phyloP scores from a whole-genome alignment of 2,113 vertebrate species.

The Mastomys natalensis region DNA sequence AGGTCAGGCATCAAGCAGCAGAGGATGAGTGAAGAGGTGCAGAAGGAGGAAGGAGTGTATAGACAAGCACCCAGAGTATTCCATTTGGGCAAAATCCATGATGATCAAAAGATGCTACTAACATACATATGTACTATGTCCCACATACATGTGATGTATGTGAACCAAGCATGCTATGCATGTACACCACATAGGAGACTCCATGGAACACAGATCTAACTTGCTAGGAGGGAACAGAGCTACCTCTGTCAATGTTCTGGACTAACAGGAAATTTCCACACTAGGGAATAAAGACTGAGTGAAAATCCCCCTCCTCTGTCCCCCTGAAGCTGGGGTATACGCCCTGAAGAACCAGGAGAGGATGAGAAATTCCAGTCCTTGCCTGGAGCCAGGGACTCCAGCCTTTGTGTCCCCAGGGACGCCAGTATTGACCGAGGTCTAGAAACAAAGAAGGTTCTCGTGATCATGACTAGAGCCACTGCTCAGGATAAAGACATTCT shows the following conservation, averaged over 20 bases:
- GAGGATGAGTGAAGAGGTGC: not conserved
- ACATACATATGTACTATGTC: not conserved
- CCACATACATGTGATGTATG: not conserved
- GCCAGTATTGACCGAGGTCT: not conserved
- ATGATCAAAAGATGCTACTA: not conserved
- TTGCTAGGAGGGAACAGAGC: not conserved
- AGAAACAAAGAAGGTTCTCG: not conserved
- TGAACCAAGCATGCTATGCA: not conserved
- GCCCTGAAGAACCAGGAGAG: no score
- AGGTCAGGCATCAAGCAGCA: not conserved
- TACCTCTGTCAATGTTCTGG: not conserved
- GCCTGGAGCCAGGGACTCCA: not conserved
- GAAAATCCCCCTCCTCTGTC: not conserved
- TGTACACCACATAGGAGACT: no score
- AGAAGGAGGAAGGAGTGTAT: not conserved
- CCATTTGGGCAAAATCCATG: no score
- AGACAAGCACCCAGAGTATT: fast-evolving
- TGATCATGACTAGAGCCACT: not conserved
- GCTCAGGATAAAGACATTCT: not conserved
- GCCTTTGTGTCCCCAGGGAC: no score
- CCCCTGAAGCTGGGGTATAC: not conserved
- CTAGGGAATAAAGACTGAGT: not conserved
- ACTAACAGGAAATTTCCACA: not conserved
- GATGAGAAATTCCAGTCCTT: not conserved
- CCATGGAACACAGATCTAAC: not conserved